Evolutionary conservation across 2,797 vertebrate genomes (phyloP), one percentile per base, ranked within the genome.

Genomic region (Taeniopygia guttata): DNA sequence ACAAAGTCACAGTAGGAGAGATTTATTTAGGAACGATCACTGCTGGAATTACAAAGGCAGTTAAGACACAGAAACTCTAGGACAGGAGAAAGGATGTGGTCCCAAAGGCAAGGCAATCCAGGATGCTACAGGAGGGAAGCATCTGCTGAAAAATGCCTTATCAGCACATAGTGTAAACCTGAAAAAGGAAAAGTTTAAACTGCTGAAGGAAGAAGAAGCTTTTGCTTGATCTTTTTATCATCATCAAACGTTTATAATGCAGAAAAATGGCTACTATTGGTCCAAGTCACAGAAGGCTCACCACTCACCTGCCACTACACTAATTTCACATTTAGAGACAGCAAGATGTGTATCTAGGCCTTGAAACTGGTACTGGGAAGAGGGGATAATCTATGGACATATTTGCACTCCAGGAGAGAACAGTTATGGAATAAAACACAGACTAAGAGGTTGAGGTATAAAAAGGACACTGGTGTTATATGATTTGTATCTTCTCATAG

Each of bases 1-100:
- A 96, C 87, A 94, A 96, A 94, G 91, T 25, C 91, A 83, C 76
- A 87, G 58, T 3, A 77, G 90, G 80, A 87, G 52, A 70, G 72
- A 79, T 55, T 95, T 93, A 83, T 87, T 93, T 26, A 89, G 79
- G 91, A 95, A 26, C 59, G 67, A 84, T 52, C 66, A 48, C 48
- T 76, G 46, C 63, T 59, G 56, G 43, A 91, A 96, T 59, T 80
- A 67, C 60, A 93, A 94, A 90, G 69, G 64, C 54, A 87, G 55
- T 68, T 86, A 43, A 87, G 22, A 72, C 38, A 79, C 34, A 60
- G 45, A 72, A 81, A 78, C 38, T 38, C 55, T 3, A 42, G 56
- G 66, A 40, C 43, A 67, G 55, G 45, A 69, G 56, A 62, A 77
- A 77, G 86, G 30, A 84, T 70, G 55, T 67, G 27, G 8, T 80